Evolutionary conservation across 37 sponge, comb jelly and placozoan genomes (phyloP).

Genomic region (Oscarella lobularis): DNA sequence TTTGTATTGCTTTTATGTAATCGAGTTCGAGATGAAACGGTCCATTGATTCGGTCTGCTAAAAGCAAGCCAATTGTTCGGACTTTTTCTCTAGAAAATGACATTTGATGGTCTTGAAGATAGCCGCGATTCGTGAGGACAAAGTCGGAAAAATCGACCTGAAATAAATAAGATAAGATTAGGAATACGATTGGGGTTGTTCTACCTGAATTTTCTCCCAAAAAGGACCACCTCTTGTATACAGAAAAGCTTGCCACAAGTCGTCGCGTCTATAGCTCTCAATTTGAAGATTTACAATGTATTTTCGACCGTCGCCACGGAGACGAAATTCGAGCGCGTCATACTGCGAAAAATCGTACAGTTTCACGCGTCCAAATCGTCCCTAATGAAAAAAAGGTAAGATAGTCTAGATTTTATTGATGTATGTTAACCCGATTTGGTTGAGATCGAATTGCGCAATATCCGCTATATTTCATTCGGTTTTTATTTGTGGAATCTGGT

Average conservation of each 20-base stretch:
- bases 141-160: conserved; percentile 70
- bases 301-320: conserved; percentile 73
- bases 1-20: conserved; percentile 56
- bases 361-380: background rate
- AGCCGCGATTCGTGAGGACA: conserved; percentile 72
- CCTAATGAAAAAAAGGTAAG: background rate
- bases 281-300: conserved; percentile 51
- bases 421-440: conserved; percentile 28
- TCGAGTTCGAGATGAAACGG: conserved; percentile 76
- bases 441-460: conserved; percentile 75
- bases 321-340: conserved; percentile 63
- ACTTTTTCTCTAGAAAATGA: conserved; percentile 25
- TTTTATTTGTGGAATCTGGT: too few species aligned
- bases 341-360: conserved; percentile 49
- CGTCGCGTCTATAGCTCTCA: conserved; percentile 38
- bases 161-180: background rate
- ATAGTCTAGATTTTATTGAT: background rate
- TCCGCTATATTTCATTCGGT: conserved; percentile 34
- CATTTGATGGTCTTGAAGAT: conserved; percentile 58
- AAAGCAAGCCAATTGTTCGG: conserved; percentile 56
- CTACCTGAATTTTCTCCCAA: conserved; percentile 72
- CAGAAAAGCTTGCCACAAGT: conserved; percentile 71
- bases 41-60: conserved; percentile 73
- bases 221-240: conserved; percentile 85
- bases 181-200: background rate